Conservation (phyloP, 2,888 invertebrate species). For the Chrysotoxum bicinctum region DNA sequence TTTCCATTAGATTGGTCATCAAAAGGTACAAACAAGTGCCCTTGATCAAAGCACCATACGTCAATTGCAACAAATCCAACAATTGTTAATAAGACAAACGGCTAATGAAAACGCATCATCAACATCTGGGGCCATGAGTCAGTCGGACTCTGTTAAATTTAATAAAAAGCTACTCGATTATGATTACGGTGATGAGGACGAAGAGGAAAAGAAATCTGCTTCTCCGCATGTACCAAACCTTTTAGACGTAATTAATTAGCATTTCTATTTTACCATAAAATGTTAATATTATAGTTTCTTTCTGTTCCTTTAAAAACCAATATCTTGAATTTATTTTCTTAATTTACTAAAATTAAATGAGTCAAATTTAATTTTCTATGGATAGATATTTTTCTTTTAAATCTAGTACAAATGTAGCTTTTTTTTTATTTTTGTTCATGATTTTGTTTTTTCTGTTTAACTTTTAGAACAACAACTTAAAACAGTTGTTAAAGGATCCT, state of each 20-base stretch:
- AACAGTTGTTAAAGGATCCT: conserved; percentile 87
- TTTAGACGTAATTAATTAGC: conserved; percentile 73
- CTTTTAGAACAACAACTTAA: conserved; percentile 81
- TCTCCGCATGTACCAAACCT: conserved; percentile 75
- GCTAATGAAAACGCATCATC: conserved; percentile 70
- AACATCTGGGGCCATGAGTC: conserved; percentile 60
- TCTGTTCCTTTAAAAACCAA: conserved; percentile 7
- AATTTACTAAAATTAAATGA: neutral
- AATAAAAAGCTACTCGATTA: conserved; percentile 93
- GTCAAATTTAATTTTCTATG: neutral
- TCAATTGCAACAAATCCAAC: conserved; percentile 86
- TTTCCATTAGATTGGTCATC: conserved; percentile 76
- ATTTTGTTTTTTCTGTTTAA: neutral
- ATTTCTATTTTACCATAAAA: conserved; percentile 30
- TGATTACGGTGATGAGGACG: conserved; percentile 96
- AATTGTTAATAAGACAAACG: conserved; percentile 82
- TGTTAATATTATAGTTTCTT: conserved; percentile 38
- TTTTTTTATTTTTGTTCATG: neutral
- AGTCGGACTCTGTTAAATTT: conserved; percentile 85
- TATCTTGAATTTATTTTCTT: conserved; percentile 20
- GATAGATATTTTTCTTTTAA: conserved; percentile 4
- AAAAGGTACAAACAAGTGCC: conserved; percentile 76
- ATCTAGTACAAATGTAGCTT: neutral
- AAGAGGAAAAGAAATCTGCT: conserved; percentile 83
- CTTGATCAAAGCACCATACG: conserved; percentile 78